phyloP scores from a whole-genome alignment of 2,797 vertebrate genomes.

The Pogonophryne albipinna region DNA sequence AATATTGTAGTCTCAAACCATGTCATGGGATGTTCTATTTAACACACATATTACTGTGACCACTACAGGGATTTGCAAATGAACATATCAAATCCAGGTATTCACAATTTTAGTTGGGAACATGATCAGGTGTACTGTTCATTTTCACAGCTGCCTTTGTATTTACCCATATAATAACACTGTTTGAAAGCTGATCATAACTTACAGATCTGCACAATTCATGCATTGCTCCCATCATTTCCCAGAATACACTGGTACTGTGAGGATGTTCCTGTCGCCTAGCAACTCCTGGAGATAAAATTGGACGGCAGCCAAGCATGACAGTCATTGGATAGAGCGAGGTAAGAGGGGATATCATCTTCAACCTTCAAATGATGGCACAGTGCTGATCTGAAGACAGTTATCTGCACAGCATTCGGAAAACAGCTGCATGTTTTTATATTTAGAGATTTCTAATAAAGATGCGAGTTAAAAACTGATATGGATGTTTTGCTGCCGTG shows the following conservation, averaged over 20 bases:
- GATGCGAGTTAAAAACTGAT: background rate
- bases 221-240: slow-evolving; percentile 67
- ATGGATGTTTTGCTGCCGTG: background rate
- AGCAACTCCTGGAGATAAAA: slow-evolving; percentile 78
- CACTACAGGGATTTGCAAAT: too few species aligned
- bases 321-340: slow-evolving; percentile 70
- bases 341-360: slow-evolving; percentile 64
- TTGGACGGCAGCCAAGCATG: slow-evolving; percentile 79
- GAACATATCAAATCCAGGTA: too few species aligned
- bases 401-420: slow-evolving; percentile 14
- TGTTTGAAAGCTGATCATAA: slow-evolving; percentile 59
- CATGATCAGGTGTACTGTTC: too few species aligned
- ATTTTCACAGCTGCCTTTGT: too few species aligned
- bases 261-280: slow-evolving; percentile 78
- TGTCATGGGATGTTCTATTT: too few species aligned
- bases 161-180: slow-evolving; percentile 40
- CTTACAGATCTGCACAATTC: slow-evolving; percentile 61
- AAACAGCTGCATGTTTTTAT: slow-evolving; percentile 22
- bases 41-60: too few species aligned
- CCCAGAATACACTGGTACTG: slow-evolving; percentile 68
- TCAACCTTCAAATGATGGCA: slow-evolving; percentile 42
- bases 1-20: too few species aligned
- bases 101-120: too few species aligned
- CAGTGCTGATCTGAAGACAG: slow-evolving; percentile 38
- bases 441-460: slow-evolving; percentile 16